Base-by-base conservation (phyloP, 1,140 invertebrate species). In the Cydia pomonella region DNA sequence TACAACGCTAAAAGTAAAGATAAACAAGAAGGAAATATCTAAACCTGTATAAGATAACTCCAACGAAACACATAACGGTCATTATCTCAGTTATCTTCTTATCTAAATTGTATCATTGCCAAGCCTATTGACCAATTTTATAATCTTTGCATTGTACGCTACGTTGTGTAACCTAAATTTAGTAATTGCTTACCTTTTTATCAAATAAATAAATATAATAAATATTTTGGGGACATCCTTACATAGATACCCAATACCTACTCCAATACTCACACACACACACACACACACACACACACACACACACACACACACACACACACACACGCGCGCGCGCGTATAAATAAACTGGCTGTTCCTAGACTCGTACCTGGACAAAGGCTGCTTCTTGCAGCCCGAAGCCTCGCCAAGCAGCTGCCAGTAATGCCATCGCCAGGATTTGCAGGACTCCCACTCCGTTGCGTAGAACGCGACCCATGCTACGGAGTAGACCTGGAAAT, bases 371-470 rank as follows among this genome's bases (percentile, higher is more conserved):
- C 44, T 72, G 21, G 21, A 27, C 71, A 23, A 72, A 72, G 13
- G 33, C 41, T 1, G 38, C 21, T 5, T 50, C 23, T 2, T 72
- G 12, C 12, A 13, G 5, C 18, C 41, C 71, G 41, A 72, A 72
- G 21, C 71, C 71, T 44, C 71, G 23, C 38, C 33, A 23, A 38
- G 41, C 71, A 10, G 71, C 71, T 9, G 41, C 71, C 33, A 72
- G 10, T n/a, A 50, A n/a, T 3, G 71, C 21, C 41, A 72, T 44
- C 2, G 71, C 10, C 13, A 72, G 38, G 38, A 50, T 29, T 18
- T 50, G 41, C 3, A 44, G 41, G 5, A 72, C 0, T 38, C 41
- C 71, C 71, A 50, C 12, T 13, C 10, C 9, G 44, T 25, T 72
- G 23, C 18, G 2, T 3, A 72, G 41, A 41, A 72, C 71, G 12